Percentiles rank a stretch among this genome's conserved stretches.
These are phyloP conservation scores for Drosophila bocqueti DNA, from an alignment of 1,140 invertebrate species.

Conservation along the genomic window DNA sequence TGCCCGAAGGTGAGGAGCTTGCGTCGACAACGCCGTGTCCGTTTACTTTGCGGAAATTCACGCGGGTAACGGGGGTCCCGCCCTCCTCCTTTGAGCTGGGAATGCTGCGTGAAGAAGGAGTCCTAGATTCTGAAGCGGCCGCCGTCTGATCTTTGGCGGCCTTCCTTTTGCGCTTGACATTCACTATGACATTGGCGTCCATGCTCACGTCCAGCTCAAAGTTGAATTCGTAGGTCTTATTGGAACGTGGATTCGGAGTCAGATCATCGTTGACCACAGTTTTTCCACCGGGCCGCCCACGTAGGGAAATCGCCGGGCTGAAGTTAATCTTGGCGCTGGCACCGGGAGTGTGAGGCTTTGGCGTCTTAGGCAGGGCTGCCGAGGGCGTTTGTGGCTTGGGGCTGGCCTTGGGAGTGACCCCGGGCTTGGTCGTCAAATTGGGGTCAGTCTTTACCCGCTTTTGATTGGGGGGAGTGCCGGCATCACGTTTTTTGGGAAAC, in stretches of 20 bases:
- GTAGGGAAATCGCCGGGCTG: slow-evolving; percentile 66
- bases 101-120: slow-evolving; percentile 24
- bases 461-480: slow-evolving; percentile 15
- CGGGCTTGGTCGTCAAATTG: slow-evolving; percentile 5
- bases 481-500: slow-evolving; percentile 51
- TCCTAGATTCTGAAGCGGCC: neutral
- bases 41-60: slow-evolving; percentile 69
- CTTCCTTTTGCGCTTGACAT: slow-evolving; percentile 83
- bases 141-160: slow-evolving; percentile 10
- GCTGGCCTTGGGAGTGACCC: slow-evolving; percentile 1
- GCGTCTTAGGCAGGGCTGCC: slow-evolving; percentile 1
- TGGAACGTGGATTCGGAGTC: slow-evolving; percentile 71
- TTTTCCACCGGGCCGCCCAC: slow-evolving; percentile 56
- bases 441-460: slow-evolving; percentile 57
- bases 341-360: slow-evolving; percentile 28
- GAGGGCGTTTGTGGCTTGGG: slow-evolving; percentile 7
- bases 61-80: slow-evolving; percentile 58
- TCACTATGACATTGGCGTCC: slow-evolving; percentile 84
- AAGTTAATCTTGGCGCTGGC: slow-evolving; percentile 68
- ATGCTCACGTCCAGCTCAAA: slow-evolving; percentile 83
- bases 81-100: slow-evolving; percentile 14
- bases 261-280: slow-evolving; percentile 78
- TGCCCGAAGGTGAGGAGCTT: neutral
- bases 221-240: slow-evolving; percentile 84
- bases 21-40: neutral